phyloP scores from a whole-genome alignment of 2,797 vertebrate species.

The Podarcis lilfordi region DNA sequence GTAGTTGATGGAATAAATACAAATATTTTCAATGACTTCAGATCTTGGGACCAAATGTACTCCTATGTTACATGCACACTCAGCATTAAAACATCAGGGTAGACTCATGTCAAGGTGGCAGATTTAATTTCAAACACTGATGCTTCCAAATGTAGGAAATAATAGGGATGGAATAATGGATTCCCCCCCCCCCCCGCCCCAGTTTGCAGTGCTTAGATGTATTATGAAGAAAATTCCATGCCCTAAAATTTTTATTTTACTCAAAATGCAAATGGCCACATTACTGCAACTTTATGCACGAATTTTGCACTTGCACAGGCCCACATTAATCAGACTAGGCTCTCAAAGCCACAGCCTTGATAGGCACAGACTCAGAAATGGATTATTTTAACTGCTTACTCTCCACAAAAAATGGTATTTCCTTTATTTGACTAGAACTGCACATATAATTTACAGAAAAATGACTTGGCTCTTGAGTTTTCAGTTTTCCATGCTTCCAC shows the following conservation, averaged over 20 bases:
- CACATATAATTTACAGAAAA: not conserved
- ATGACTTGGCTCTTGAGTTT: not conserved
- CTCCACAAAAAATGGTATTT: not conserved
- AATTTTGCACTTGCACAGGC: not conserved
- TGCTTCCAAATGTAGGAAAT: not conserved
- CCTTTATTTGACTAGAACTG: not conserved
- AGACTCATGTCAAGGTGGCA: slow-evolving; percentile 38
- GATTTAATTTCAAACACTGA: not conserved
- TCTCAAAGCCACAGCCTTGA: not conserved
- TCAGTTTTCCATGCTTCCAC: not conserved
- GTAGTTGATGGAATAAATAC: not conserved
- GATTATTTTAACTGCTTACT: not conserved
- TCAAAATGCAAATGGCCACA: not conserved
- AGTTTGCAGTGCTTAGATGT: not conserved
- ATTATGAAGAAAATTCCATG: not conserved
- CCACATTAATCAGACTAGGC: not conserved
- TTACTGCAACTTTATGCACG: not conserved
- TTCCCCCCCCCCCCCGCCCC: accelerated
- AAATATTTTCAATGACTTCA: slow-evolving; percentile 37
- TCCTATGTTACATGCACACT: not conserved
- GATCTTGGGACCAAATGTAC: slow-evolving; percentile 35
- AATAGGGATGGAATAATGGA: not conserved
- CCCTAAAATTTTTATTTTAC: not conserved
- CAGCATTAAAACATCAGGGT: slow-evolving; percentile 35
- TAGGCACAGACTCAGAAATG: not conserved